These are phyloP conservation scores for Metellina segmentata DNA, from an alignment of 2,888 invertebrate species.

Conservation along the genomic window DNA sequence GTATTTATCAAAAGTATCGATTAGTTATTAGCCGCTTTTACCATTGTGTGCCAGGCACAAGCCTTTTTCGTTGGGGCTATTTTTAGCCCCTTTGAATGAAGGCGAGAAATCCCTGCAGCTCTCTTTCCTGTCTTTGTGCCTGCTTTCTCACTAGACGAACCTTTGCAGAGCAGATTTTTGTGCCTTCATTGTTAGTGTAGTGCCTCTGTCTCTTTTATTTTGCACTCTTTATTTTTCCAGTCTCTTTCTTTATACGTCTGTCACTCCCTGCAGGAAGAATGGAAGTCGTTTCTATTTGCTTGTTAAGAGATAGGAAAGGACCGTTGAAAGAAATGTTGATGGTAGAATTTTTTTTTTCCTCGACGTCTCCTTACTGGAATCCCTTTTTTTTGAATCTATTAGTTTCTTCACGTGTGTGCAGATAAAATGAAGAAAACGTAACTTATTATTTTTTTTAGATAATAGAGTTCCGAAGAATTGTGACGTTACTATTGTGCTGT, in stretches of 20 bases:
- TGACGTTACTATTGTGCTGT: too few species aligned
- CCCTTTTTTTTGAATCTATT: neutral
- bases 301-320: slow-evolving; percentile 14
- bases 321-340: neutral
- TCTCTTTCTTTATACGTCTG: slow-evolving; percentile 12
- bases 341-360: neutral
- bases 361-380: neutral
- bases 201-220: slow-evolving; percentile 14
- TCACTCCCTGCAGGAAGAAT: slow-evolving; percentile 2
- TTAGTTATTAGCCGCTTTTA: slow-evolving; percentile 48
- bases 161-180: slow-evolving; percentile 7
- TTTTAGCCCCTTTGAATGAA: slow-evolving; percentile 50
- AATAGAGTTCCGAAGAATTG: too few species aligned
- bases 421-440: neutral
- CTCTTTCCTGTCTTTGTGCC: slow-evolving; percentile 22
- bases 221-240: neutral
- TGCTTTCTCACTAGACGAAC: neutral
- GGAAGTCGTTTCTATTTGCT: slow-evolving; percentile 21
- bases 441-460: neutral
- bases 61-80: slow-evolving; percentile 23
- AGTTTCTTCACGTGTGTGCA: neutral
- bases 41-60: slow-evolving; percentile 32
- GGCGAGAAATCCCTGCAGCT: slow-evolving; percentile 35
- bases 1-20: slow-evolving; percentile 56
- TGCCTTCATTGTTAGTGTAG: slow-evolving; percentile 30